Evolutionary conservation across 2,797 vertebrate genomes (phyloP).

Genomic region (Eutrigla gurnardus): DNA sequence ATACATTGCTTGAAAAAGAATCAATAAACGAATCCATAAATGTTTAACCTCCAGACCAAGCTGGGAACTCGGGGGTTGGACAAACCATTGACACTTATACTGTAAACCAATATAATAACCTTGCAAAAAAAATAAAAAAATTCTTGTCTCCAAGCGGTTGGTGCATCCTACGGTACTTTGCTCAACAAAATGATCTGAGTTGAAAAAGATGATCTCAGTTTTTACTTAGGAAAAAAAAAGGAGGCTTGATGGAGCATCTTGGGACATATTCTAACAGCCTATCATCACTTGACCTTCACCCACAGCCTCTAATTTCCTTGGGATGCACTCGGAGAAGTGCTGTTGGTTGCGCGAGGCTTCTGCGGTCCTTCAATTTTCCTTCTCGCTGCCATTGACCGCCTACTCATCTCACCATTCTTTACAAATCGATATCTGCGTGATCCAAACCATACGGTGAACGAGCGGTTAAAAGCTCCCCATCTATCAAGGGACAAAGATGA

Average conservation of each 20-base stretch:
- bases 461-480: constrained; percentile 56
- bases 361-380: constrained; percentile 41
- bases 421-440: constrained; percentile 53
- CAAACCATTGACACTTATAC: not conserved
- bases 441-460: constrained; percentile 36
- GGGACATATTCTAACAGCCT: not conserved
- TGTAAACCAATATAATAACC: not conserved
- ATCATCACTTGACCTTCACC: constrained; percentile 20
- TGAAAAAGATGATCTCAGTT: not conserved
- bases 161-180: not conserved
- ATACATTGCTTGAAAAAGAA: not conserved
- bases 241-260: not conserved
- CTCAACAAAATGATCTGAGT: not conserved
- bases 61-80: not conserved
- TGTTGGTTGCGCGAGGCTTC: not conserved
- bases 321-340: constrained; percentile 12
- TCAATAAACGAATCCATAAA: constrained; percentile 28
- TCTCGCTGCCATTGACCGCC: constrained; percentile 30
- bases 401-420: constrained; percentile 35
- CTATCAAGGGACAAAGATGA: constrained; percentile 52
- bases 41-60: constrained; percentile 12
- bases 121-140: not conserved
- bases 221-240: not conserved
- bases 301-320: constrained; percentile 34
- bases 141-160: not conserved